Evolutionary conservation across 2,113 vertebrate genomes (phyloP).

Genomic region (Nanorana parkeri): DNA sequence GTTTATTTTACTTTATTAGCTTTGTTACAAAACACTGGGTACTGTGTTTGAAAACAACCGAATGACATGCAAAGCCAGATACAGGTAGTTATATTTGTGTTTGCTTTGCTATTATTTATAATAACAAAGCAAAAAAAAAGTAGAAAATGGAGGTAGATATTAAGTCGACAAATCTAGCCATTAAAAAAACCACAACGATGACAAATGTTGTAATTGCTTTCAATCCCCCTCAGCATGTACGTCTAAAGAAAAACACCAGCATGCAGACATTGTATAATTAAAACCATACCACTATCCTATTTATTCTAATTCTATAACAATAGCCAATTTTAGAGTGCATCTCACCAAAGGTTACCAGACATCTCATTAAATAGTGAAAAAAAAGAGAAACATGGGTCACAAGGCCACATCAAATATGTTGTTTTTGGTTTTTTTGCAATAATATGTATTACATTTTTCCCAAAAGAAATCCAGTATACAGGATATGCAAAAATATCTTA

Average conservation of each 20-base stretch:
- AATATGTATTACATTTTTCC: too few species aligned
- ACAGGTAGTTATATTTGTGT: too few species aligned
- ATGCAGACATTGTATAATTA: slow-evolving; percentile 29
- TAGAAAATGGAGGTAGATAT: background rate
- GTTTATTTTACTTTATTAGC: too few species aligned
- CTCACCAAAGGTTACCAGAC: background rate
- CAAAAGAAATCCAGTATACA: too few species aligned
- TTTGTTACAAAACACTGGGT: too few species aligned
- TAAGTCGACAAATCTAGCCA: slow-evolving; percentile 22
- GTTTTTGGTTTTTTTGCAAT: too few species aligned
- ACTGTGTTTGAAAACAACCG: too few species aligned
- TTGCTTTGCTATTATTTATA: too few species aligned
- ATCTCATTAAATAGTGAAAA: background rate
- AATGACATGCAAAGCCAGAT: too few species aligned
- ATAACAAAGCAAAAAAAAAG: too few species aligned
- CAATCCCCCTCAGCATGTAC: slow-evolving; percentile 22
- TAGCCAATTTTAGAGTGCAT: background rate
- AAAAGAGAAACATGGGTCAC: background rate
- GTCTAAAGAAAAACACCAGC: slow-evolving; percentile 4
- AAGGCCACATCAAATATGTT: background rate
- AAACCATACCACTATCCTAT: slow-evolving; percentile 23
- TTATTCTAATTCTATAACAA: background rate
- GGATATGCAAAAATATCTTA: too few species aligned
- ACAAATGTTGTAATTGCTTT: slow-evolving; percentile 43
- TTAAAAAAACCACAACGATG: slow-evolving; percentile 50